These are phyloP conservation scores for Cerceris ruficornis DNA, from an alignment of 2,888 invertebrate genomes.

Conservation along the genomic window DNA sequence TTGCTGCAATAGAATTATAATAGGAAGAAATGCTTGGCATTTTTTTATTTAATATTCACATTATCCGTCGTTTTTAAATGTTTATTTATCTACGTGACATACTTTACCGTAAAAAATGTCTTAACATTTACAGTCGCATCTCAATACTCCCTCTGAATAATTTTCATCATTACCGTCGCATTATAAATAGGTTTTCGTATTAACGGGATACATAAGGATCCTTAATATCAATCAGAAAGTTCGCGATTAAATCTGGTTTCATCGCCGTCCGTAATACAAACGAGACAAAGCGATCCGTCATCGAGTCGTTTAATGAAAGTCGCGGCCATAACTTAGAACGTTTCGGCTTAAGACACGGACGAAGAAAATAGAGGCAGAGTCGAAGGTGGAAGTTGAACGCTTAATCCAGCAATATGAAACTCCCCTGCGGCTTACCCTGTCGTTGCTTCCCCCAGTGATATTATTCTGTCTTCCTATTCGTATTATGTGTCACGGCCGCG, in stretches of 20 bases:
- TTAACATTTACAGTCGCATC: no score
- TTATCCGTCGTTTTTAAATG: no score
- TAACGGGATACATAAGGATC: neutral
- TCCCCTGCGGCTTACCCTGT: constrained; percentile 69
- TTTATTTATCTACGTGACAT: no score
- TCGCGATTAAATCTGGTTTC: constrained; percentile 57
- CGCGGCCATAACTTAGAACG: constrained; percentile 66
- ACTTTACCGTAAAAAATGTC: no score
- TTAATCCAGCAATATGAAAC: constrained; percentile 75
- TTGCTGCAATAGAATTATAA: no score
- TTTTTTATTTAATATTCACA: no score
- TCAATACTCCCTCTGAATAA: no score
- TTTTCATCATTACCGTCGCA: no score
- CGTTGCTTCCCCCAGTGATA: constrained; percentile 58
- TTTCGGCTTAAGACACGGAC: constrained; percentile 62
- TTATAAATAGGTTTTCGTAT: neutral
- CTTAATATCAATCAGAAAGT: constrained; percentile 5
- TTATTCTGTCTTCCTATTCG: constrained; percentile 51
- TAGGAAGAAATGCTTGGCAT: no score
- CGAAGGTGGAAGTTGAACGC: constrained; percentile 62
- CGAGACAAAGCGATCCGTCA: constrained; percentile 75
- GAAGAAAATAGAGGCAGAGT: constrained; percentile 37
- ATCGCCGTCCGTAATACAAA: constrained; percentile 55
- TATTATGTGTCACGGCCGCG: constrained; percentile 8
- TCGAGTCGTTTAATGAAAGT: constrained; percentile 77